Conservation (phyloP, 2,797 vertebrate species). For the Smutsia temminckii region DNA sequence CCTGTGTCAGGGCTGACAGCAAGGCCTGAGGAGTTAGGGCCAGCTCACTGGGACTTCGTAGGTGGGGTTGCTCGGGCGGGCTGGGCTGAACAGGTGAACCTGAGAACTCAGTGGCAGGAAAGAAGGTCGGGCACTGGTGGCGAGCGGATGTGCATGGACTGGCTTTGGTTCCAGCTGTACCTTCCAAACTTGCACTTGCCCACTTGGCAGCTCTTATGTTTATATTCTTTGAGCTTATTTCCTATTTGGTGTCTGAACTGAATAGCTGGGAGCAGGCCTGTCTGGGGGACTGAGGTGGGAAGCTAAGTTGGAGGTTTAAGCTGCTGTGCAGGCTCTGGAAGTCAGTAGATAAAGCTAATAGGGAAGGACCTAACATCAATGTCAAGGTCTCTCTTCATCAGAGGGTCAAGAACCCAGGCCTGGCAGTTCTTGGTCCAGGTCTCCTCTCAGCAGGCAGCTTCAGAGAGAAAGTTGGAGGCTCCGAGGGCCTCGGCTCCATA, state of each 20-base stretch:
- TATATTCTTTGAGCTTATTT: slow-evolving; percentile 21
- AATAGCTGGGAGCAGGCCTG: background rate
- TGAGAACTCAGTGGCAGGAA: background rate
- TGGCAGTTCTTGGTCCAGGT: background rate
- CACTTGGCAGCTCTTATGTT: background rate
- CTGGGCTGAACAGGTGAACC: background rate
- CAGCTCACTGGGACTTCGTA: background rate
- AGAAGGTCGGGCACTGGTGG: background rate
- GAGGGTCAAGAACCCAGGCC: background rate
- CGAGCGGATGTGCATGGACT: background rate
- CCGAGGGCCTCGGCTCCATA: background rate
- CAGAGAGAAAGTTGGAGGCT: background rate
- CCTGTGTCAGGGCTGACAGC: background rate
- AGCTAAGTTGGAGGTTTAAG: background rate
- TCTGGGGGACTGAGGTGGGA: background rate
- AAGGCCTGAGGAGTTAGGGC: background rate
- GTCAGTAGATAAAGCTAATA: background rate
- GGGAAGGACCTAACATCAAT: background rate
- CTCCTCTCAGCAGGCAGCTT: background rate
- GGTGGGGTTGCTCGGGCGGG: background rate
- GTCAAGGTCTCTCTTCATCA: background rate
- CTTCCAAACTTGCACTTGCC: background rate
- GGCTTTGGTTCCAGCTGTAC: background rate
- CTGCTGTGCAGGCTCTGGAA: too few relatives aligned
- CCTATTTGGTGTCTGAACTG: background rate